Evolutionary conservation across 2,888 invertebrate species (phyloP).

Genomic region (Acleris holmiana): DNA sequence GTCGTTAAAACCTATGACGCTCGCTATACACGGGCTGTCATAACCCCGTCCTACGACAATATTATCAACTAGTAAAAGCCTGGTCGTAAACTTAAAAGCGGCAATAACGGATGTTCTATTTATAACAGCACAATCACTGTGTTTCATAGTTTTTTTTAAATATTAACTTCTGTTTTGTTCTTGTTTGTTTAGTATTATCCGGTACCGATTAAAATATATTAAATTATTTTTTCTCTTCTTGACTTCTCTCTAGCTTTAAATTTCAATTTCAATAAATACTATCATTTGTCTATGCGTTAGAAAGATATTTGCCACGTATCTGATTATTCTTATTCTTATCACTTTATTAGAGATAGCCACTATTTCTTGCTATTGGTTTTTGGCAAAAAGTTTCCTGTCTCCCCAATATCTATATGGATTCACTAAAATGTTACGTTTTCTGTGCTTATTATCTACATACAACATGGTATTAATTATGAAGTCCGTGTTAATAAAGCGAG

Average conservation of each 20-base stretch:
- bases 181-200: neutral
- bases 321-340: too few species aligned
- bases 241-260: too few species aligned
- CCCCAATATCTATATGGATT: too few species aligned
- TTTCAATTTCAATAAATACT: too few species aligned
- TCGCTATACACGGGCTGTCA: constrained; percentile 10
- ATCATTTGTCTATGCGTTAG: too few species aligned
- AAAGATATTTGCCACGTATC: too few species aligned
- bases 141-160: neutral
- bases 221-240: too few species aligned
- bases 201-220: too few species aligned
- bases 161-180: neutral
- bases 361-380: too few species aligned
- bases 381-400: too few species aligned
- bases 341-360: too few species aligned
- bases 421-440: neutral
- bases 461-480: constrained; percentile 4
- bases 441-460: neutral
- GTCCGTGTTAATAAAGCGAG: constrained; percentile 12
- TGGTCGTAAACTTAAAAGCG: constrained; percentile 19
- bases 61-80: constrained; percentile 17
- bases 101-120: constrained; percentile 14
- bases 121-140: constrained; percentile 11
- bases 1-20: constrained; percentile 10
- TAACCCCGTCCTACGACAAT: constrained; percentile 16